These are phyloP conservation scores for Scaeva pyrastri DNA, from an alignment of 2,888 invertebrate genomes.

Conservation along the genomic window DNA sequence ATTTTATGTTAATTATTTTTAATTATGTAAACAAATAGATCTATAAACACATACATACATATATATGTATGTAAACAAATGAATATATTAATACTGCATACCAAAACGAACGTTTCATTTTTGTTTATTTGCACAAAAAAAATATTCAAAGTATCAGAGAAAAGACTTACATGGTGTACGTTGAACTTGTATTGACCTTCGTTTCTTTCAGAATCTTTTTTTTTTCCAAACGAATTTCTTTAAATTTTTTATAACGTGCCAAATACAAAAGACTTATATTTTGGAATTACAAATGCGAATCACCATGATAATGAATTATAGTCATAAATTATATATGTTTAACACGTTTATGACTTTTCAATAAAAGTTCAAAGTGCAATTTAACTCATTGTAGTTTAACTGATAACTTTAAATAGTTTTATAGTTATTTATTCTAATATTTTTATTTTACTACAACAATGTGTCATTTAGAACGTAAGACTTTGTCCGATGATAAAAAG, in stretches of 20 bases:
- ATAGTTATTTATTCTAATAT: too few relatives aligned
- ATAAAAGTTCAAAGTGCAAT: not conserved
- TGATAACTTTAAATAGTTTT: slow-evolving; percentile 9
- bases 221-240: not conserved
- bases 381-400: not conserved
- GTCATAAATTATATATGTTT: not conserved
- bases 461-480: not conserved
- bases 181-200: slow-evolving; percentile 19
- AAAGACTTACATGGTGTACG: not conserved
- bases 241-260: slow-evolving; percentile 6
- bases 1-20: slow-evolving; percentile 28
- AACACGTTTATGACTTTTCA: not conserved
- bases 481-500: slow-evolving; percentile 23
- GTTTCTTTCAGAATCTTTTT: not conserved
- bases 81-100: too few relatives aligned
- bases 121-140: slow-evolving; percentile 20
- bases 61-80: too few relatives aligned
- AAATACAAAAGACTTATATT: not conserved
- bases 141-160: slow-evolving; percentile 11
- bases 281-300: not conserved
- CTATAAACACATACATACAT: too few relatives aligned
- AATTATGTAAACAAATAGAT: slow-evolving; percentile 28
- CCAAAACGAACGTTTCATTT: not conserved
- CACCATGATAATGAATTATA: not conserved
- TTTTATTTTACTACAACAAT: slow-evolving; percentile 3